A percentile compares a stretch with the other conserved stretches of the same genome.
Conservation (phyloP, 2,888 invertebrate species). For the Rotaria socialis region DNA sequence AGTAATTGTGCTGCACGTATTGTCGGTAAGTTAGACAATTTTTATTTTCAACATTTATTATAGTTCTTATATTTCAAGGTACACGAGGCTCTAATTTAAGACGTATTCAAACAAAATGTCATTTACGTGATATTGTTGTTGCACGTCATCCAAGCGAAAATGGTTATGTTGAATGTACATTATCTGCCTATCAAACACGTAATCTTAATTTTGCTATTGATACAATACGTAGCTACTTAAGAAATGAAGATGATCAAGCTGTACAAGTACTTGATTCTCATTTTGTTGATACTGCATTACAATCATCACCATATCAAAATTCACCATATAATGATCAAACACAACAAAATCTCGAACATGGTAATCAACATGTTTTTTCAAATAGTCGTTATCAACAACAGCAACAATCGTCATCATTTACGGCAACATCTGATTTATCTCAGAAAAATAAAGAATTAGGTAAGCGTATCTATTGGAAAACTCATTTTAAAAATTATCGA, state of each 20-base stretch:
- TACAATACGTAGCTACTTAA: not conserved
- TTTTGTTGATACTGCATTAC: not conserved
- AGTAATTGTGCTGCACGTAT: slow-evolving; percentile 15
- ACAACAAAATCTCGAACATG: not conserved
- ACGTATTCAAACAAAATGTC: slow-evolving; percentile 12
- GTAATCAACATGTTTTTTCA: not conserved
- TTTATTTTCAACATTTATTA: too few species aligned
- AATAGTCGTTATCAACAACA: not conserved
- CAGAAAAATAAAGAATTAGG: not conserved
- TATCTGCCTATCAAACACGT: not conserved
- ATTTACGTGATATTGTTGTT: slow-evolving; percentile 32
- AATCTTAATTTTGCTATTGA: slow-evolving; percentile 18
- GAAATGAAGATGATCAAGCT: not conserved
- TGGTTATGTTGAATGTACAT: not conserved
- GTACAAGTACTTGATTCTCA: not conserved
- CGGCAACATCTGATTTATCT: not conserved
- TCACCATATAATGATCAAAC: not conserved
- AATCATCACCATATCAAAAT: not conserved
- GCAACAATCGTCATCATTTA: not conserved
- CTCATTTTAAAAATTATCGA: not conserved
- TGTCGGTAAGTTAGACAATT: not conserved
- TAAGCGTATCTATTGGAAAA: not conserved
- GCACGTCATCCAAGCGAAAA: slow-evolving; percentile 8
- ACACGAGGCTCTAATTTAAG: not conserved
- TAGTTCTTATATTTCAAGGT: not conserved